Evolutionary conservation across 1,140 invertebrate genomes (phyloP).

Genomic region (Tetragnatha versicolor): DNA sequence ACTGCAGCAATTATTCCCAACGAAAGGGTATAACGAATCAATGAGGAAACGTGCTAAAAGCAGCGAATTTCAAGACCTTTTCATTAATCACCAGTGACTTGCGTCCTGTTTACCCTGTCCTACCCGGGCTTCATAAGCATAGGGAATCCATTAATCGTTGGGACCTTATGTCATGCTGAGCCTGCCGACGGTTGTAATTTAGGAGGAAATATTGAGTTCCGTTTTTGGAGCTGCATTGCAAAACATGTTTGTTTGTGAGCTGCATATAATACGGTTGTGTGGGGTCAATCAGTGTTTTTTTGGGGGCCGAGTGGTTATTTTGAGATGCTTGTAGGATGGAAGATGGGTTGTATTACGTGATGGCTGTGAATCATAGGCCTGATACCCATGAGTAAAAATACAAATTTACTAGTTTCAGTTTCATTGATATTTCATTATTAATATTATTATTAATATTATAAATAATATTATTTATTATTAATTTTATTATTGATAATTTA

Average conservation of each 20-base stretch:
- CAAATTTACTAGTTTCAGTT: no score
- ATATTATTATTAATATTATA: no score
- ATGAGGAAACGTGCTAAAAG: background rate
- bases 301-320: background rate
- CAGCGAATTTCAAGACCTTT: background rate
- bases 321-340: background rate
- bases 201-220: no score
- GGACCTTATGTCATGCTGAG: background rate
- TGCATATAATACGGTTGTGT: background rate
- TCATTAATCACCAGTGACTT: conserved; percentile 5
- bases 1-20: background rate
- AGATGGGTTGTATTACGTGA: no score
- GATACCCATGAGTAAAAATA: no score
- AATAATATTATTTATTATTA: no score
- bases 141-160: conserved; percentile 16
- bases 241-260: background rate
- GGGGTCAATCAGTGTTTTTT: no score
- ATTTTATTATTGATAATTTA: no score
- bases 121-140: conserved; percentile 2
- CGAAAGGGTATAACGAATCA: background rate
- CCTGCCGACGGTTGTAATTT: background rate
- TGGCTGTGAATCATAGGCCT: no score
- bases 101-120: conserved; percentile 6
- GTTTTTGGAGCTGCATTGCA: background rate
- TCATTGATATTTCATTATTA: no score